Base-by-base conservation (phyloP, 2,888 invertebrate genomes). In the Coenonympha glycerion region DNA sequence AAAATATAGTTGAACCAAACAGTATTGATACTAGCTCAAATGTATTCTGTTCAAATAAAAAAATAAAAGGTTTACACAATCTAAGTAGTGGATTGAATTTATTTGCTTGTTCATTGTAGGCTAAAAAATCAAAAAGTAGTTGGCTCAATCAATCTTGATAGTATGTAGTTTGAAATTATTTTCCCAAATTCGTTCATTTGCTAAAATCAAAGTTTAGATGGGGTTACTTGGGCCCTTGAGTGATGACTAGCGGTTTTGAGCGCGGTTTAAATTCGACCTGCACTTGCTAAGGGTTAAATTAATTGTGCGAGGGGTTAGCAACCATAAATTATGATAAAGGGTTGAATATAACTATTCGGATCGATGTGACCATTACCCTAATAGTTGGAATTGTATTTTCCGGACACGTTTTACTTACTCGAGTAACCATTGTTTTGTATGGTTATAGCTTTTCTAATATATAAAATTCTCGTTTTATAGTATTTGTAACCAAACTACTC, bases 241-340 rank as follows among this genome's bases (percentile, higher is more conserved):
- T 52, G 59, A 65, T 70, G 70, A 70, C 70, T 66, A 45, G 69
- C 57, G 60, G 59, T 64, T 64, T 61, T 58, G 46, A 53, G 51
- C 58, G 54, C 59, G 60, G 61, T 63, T 62, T 57, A 63, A 59
- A 60, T 60, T 58, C 58, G 55, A 56, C 56, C 60, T 62, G 69
- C 67, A 61, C 61, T 62, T 71, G 71, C 72, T 66, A 22, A 60
- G 64, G 63, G 68, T 56, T 49, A 63, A 60, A 73, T 72, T 73
- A 73, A 73, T 73, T 67, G 66, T 63, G 54, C 53, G 49, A 56
- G 59, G 63, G 61, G 59, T 59, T 59, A 55, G 34, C 46, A 62
- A 65, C 65, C 62, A 63, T 67, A 64, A 64, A 64, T 65, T 62
- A 65, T 59, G 58, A 61, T 60, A 57, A 59, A 55, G 59, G 56